Evolutionary conservation across 2,113 vertebrate species (phyloP), one percentile per base, ranked within the genome.

Genomic region (Cairina moschata): DNA sequence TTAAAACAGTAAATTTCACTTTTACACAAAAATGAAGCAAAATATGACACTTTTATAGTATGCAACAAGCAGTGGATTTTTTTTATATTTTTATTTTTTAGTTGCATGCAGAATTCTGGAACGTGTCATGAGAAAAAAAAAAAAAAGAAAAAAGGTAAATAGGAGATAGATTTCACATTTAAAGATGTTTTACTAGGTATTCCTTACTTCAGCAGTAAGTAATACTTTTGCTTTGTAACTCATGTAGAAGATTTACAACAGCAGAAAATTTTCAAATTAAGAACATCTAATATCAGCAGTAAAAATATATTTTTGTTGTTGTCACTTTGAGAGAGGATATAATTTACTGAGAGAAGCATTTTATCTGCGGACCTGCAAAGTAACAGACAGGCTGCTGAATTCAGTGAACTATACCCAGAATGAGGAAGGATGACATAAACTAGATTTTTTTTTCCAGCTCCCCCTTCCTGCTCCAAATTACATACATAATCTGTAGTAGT

Each of bases 201-300:
- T 62, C 32, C 58, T 71, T 62, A 34, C 58, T 71, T 69, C 31
- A 77, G 29, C 48, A 72, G 8, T 34, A 34, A 81, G 50, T 40
- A 71, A 36, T 86, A 66, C 50, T 85, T 83, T 82, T 42, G 3
- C 62, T 90, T 90, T 58, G 29, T 46, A 83, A 74, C 42, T 67
- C 42, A 46, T 42, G 59, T 67, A 91, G 67, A 91, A 69, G n/a
- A 58, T n/a, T 66, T 50, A 54, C 23, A 50, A 8, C 8, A 78
- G 50, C 82, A 93, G 71, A 83, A 91, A 38, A 20, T 54, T 54
- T 68, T 69, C 75, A 83, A 83, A 86, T 90, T 90, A 91, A 83
- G 67, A 44, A 46, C 63, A 72, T 63, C 42, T 82, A 62, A 52
- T 76, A 54, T 34, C 71, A 93, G 50, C 40, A 71, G 36, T 42